Evolutionary conservation across 2,797 vertebrate species (phyloP).

Genomic region (Hipposideros larvatus): DNA sequence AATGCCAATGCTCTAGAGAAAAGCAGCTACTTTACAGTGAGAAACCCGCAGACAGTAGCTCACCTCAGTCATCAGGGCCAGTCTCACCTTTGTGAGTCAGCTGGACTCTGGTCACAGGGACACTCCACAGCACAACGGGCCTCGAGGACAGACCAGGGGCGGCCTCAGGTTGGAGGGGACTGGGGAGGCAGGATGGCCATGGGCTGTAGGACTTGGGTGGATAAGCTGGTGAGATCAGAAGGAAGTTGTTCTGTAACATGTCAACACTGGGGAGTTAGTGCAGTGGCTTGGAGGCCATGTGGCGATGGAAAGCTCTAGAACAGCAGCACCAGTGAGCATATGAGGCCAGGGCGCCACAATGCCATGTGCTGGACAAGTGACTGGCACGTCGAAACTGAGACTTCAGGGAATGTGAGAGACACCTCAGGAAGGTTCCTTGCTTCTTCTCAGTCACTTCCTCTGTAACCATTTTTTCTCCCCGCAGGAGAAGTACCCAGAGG

Average conservation of each 20-base stretch:
- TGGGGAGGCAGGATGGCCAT: neutral
- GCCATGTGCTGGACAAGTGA: neutral
- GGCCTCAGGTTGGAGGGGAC: neutral
- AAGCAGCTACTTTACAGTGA: neutral
- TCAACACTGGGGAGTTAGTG: neutral
- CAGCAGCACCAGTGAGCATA: neutral
- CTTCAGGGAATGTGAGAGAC: neutral
- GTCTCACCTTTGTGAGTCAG: neutral
- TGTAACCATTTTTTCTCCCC: neutral
- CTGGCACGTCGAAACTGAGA: neutral
- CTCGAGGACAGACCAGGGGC: neutral
- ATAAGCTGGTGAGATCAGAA: neutral
- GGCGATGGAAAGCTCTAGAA: neutral
- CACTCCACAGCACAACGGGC: neutral
- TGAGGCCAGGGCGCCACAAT: neutral
- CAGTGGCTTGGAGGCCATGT: neutral
- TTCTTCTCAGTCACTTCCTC: neutral
- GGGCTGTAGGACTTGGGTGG: neutral
- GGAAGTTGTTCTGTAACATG: neutral
- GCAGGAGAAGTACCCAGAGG: slow-evolving; percentile 92
- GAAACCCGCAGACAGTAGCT: neutral
- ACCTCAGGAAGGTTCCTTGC: neutral
- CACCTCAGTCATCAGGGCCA: neutral
- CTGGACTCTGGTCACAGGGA: neutral
- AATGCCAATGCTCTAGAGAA: neutral